A percentile compares a stretch with the other conserved stretches of the same genome.
phyloP scores from a whole-genome alignment of 2,888 invertebrate genomes.

The Athrips mouffetella region DNA sequence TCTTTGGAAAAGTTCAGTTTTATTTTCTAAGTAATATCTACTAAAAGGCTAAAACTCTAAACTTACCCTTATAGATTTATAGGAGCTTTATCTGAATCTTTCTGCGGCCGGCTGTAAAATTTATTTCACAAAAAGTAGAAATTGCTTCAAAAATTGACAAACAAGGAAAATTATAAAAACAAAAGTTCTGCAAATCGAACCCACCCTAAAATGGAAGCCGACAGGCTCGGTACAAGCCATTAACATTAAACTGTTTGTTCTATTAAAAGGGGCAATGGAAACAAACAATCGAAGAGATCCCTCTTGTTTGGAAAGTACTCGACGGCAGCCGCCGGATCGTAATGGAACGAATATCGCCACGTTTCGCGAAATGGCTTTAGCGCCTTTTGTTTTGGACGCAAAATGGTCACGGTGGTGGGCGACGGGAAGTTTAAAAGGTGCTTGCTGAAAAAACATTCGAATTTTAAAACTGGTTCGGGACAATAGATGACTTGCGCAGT shows the following conservation, averaged over 20 bases:
- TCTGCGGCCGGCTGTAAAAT: too few relatives aligned
- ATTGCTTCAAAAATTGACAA: not conserved
- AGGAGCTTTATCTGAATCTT: too few relatives aligned
- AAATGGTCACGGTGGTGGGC: too few relatives aligned
- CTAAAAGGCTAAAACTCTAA: too few relatives aligned
- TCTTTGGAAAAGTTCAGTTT: too few relatives aligned
- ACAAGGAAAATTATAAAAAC: slow-evolving; percentile 20
- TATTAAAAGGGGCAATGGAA: slow-evolving; percentile 64
- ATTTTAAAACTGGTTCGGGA: too few relatives aligned
- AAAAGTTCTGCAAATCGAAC: slow-evolving; percentile 35
- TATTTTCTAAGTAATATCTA: too few relatives aligned
- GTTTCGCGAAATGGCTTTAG: slow-evolving; percentile 9
- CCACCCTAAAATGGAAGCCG: slow-evolving; percentile 30
- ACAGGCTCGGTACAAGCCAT: slow-evolving; percentile 37
- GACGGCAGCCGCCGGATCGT: slow-evolving; percentile 18
- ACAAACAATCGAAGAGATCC: slow-evolving; percentile 46
- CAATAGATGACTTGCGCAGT: too few relatives aligned
- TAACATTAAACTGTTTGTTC: slow-evolving; percentile 66
- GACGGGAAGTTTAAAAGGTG: not conserved
- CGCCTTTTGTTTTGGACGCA: not conserved
- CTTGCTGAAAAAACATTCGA: not conserved
- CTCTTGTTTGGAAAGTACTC: slow-evolving; percentile 52
- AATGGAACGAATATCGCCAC: slow-evolving; percentile 2
- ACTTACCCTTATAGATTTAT: too few relatives aligned
- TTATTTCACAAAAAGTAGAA: too few relatives aligned